Evolutionary conservation across 2,797 vertebrate genomes (phyloP).

Genomic region (Smutsia gigantea): DNA sequence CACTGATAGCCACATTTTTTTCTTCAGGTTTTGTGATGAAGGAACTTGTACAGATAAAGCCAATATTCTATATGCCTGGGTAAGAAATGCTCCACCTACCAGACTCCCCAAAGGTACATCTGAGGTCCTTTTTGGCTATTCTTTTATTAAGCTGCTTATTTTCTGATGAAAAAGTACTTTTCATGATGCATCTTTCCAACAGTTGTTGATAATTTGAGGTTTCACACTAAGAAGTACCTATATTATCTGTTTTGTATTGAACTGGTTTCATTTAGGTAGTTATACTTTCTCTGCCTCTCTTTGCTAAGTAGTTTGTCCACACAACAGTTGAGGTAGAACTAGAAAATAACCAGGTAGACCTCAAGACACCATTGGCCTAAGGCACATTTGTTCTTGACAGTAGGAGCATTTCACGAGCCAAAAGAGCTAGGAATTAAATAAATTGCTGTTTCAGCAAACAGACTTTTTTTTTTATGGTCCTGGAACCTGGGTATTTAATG

Average conservation of each 20-base stretch:
- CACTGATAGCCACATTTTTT: neutral
- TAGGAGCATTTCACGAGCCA: constrained; percentile 6
- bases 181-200: neutral
- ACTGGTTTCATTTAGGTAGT: neutral
- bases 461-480: neutral
- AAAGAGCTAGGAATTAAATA: constrained; percentile 46
- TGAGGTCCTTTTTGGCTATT: neutral
- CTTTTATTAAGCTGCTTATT: neutral
- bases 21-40: constrained; percentile 94
- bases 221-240: neutral
- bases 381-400: constrained; percentile 28
- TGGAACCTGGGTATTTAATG: constrained; percentile 50
- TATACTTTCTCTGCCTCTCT: neutral
- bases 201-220: neutral
- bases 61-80: constrained; percentile 98
- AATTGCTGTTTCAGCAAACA: constrained; percentile 65
- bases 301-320: constrained; percentile 16
- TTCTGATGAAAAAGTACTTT: neutral
- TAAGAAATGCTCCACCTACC: constrained; percentile 95
- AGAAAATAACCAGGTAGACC: neutral
- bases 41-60: constrained; percentile 93
- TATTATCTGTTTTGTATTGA: neutral
- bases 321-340: neutral
- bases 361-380: constrained; percentile 32
- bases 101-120: constrained; percentile 94